phyloP scores from a whole-genome alignment of 1,140 invertebrate genomes.

The Hydropsyche tenuis region DNA sequence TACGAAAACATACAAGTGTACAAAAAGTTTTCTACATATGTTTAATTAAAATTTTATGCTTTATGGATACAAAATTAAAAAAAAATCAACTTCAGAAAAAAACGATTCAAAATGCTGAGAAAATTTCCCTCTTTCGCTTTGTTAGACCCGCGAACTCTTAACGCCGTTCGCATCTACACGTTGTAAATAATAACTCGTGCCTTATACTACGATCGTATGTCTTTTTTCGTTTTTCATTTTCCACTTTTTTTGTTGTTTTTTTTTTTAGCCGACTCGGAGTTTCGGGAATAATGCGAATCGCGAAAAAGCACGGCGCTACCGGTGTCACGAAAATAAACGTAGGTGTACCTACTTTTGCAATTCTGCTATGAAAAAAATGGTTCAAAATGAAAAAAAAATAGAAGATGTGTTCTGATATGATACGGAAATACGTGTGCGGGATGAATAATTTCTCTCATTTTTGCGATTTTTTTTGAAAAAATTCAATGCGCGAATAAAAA shows the following conservation, averaged over 20 bases:
- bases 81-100: too few species aligned
- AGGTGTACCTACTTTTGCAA: too few species aligned
- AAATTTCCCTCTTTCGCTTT: too few species aligned
- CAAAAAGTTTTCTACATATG: too few species aligned
- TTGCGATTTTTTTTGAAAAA: too few species aligned
- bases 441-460: slow-evolving; percentile 3
- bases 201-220: slow-evolving; percentile 1
- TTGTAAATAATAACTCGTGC: not conserved
- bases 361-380: not conserved
- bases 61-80: too few species aligned
- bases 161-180: not conserved
- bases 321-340: too few species aligned
- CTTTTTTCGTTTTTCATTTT: not conserved
- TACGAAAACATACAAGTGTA: too few species aligned
- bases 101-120: too few species aligned
- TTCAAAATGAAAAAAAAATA: not conserved
- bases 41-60: too few species aligned
- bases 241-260: not conserved
- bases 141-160: too few species aligned
- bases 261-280: not conserved
- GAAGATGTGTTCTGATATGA: not conserved
- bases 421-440: not conserved
- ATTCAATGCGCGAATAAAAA: too few species aligned
- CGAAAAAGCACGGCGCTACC: not conserved
- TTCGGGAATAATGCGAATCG: slow-evolving; percentile 10